Conservation (phyloP, 2,113 vertebrate genomes). For the Nibea coibor region DNA sequence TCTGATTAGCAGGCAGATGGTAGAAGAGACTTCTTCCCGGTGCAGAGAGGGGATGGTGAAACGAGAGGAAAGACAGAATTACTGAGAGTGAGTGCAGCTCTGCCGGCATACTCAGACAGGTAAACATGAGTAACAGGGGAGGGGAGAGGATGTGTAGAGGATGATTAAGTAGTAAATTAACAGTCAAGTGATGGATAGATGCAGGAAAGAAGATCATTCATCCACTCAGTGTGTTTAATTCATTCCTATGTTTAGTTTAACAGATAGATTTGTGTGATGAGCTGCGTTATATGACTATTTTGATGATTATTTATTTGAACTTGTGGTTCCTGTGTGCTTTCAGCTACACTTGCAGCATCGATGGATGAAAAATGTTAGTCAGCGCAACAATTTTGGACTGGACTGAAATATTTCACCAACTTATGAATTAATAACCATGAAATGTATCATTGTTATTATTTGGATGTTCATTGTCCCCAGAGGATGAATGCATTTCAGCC, state of each 20-base stretch:
- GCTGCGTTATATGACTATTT: not conserved
- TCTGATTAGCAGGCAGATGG: constrained; percentile 60
- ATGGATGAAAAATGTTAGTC: too few relatives aligned
- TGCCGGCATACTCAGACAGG: constrained; percentile 26
- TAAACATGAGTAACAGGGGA: constrained; percentile 29
- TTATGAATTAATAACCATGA: too few relatives aligned
- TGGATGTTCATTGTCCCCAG: not conserved
- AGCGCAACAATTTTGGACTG: not conserved
- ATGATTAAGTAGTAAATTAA: not conserved
- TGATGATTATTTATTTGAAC: too few relatives aligned
- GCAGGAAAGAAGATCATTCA: not conserved
- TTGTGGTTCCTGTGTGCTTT: too few relatives aligned
- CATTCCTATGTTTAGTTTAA: not conserved
- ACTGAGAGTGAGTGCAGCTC: constrained; percentile 1
- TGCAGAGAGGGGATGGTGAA: constrained; percentile 17
- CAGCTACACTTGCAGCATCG: too few relatives aligned
- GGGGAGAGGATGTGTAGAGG: constrained; percentile 1
- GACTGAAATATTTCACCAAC: too few relatives aligned
- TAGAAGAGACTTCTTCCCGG: constrained; percentile 19
- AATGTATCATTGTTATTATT: not conserved
- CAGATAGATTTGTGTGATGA: not conserved
- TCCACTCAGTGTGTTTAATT: not conserved
- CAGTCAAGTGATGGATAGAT: constrained; percentile 1
- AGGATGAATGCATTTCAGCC: not conserved
- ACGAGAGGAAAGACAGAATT: constrained; percentile 2